Conservation (phyloP, 2,113 vertebrate genomes). For the Pseudopodoces humilis region DNA sequence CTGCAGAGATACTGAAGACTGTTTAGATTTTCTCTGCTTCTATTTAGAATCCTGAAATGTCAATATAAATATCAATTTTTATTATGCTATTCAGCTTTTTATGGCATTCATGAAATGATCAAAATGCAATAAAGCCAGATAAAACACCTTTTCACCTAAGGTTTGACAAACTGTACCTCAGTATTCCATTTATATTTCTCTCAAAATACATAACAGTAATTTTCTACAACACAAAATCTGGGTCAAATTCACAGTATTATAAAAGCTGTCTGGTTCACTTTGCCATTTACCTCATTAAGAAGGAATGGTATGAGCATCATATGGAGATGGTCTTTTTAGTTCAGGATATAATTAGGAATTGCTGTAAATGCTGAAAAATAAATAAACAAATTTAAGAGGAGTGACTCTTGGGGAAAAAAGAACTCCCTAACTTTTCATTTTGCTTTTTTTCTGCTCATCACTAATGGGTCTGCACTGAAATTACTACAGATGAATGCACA, state of each 20-base stretch:
- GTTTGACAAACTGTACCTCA: constrained; percentile 19
- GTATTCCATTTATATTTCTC: constrained; percentile 47
- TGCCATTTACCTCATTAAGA: constrained; percentile 59
- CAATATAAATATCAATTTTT: constrained; percentile 78
- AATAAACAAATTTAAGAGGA: neutral
- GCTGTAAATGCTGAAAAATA: constrained; percentile 43
- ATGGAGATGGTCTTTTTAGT: constrained; percentile 28
- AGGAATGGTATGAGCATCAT: constrained; percentile 25
- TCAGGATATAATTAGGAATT: constrained; percentile 60
- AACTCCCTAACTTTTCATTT: neutral
- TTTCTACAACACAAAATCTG: constrained; percentile 32
- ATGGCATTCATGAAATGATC: constrained; percentile 59
- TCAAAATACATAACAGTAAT: constrained; percentile 24
- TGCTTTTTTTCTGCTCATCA: neutral
- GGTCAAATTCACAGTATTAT: constrained; percentile 29
- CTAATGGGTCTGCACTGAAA: constrained; percentile 21
- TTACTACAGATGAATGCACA: constrained; percentile 4
- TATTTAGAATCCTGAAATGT: constrained; percentile 72
- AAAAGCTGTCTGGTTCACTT: constrained; percentile 25
- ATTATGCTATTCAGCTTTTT: constrained; percentile 67
- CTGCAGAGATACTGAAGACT: constrained; percentile 44
- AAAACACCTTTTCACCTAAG: constrained; percentile 59
- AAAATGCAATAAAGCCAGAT: constrained; percentile 60
- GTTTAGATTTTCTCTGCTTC: constrained; percentile 71
- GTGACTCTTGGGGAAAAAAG: neutral